Evolutionary conservation across 2,888 invertebrate genomes (phyloP).

Genomic region (Sinelater perroti): DNA sequence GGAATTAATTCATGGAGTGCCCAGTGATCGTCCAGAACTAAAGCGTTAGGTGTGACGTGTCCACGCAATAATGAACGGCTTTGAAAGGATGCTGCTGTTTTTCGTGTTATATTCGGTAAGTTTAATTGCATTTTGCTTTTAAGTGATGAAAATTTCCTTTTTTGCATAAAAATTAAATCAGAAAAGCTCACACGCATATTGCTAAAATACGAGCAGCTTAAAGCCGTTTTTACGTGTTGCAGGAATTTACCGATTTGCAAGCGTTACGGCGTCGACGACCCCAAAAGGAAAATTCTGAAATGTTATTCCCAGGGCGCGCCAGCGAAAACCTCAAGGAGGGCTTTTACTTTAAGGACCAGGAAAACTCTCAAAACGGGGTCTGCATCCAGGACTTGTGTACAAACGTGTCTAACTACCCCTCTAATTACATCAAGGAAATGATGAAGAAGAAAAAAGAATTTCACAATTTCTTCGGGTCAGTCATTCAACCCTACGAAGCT

Average conservation of each 20-base stretch:
- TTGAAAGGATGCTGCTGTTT: background rate
- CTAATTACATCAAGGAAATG: background rate
- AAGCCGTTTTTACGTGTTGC: background rate
- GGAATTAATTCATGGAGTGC: conserved; percentile 4
- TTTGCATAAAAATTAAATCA: too few relatives aligned
- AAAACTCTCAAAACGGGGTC: background rate
- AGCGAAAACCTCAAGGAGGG: background rate
- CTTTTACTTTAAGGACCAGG: too few relatives aligned
- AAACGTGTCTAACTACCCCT: conserved; percentile 28
- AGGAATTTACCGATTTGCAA: background rate
- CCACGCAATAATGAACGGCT: background rate
- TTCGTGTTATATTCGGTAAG: background rate
- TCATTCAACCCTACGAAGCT: conserved; percentile 26
- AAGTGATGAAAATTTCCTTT: background rate
- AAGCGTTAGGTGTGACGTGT: conserved; percentile 10
- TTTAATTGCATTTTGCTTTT: background rate
- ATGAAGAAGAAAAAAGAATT: conserved; percentile 22
- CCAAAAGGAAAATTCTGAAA: too few relatives aligned
- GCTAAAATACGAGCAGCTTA: too few relatives aligned
- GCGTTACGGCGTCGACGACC: conserved; percentile 6
- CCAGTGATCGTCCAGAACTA: background rate
- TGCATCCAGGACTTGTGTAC: conserved; percentile 27
- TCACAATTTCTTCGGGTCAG: conserved; percentile 26
- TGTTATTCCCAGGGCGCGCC: background rate
- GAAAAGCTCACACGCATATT: too few relatives aligned